phyloP scores from a whole-genome alignment of 1,140 invertebrate species.

The Zaprionus camerounensis region DNA sequence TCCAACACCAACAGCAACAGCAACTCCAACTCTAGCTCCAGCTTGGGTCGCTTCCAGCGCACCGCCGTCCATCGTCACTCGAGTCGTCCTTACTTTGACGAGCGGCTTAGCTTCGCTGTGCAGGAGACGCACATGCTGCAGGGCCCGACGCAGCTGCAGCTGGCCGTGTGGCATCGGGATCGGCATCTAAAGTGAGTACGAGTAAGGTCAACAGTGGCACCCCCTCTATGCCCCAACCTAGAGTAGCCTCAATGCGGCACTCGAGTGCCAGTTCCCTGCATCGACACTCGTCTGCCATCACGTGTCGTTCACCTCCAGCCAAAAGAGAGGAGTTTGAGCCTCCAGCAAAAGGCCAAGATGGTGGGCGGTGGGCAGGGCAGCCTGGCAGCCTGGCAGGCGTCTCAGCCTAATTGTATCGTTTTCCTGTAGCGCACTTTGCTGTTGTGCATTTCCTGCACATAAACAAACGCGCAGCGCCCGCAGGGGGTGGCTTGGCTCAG shows the following conservation, averaged over 20 bases:
- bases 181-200: constrained; percentile 85
- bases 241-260: background rate
- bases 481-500: background rate
- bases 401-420: constrained; percentile 74
- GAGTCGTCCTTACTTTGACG: constrained; percentile 85
- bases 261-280: constrained; percentile 7
- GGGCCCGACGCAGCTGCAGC: constrained; percentile 69
- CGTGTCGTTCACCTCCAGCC: constrained; percentile 68
- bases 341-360: constrained; percentile 59
- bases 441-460: constrained; percentile 77
- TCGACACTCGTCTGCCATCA: constrained; percentile 1
- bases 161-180: constrained; percentile 86
- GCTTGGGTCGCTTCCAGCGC: constrained; percentile 78
- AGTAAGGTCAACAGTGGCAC: constrained; percentile 69
- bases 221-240: background rate
- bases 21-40: constrained; percentile 2
- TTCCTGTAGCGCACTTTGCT: constrained; percentile 67
- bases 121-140: constrained; percentile 19
- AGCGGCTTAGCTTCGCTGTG: constrained; percentile 84
- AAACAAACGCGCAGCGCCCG: constrained; percentile 56
- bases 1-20: background rate
- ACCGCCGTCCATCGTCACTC: constrained; percentile 85
- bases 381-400: constrained; percentile 23
- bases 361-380: no score
- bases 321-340: background rate